These are phyloP conservation scores for Microplitis demolitor DNA, from an alignment of 1,140 invertebrate species.

Conservation along the genomic window DNA sequence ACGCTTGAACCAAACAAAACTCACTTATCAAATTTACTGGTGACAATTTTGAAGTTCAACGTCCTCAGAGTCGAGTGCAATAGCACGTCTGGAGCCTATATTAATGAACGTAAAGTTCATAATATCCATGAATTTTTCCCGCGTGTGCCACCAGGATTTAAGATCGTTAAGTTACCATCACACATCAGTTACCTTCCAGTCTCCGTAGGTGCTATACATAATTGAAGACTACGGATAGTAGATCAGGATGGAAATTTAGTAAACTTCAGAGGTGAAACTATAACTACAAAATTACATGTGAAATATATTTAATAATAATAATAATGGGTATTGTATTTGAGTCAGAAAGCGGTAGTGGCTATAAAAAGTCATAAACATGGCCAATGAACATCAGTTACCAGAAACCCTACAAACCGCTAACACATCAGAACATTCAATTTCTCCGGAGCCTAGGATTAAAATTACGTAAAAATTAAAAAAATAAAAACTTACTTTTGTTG, in stretches of 20 bases:
- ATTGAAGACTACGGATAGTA: neutral
- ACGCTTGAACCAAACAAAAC: too few species aligned
- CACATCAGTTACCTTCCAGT: neutral
- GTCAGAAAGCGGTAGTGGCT: neutral
- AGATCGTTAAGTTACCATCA: neutral
- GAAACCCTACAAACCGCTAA: neutral
- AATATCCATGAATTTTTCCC: neutral
- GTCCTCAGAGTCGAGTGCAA: neutral
- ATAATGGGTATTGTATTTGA: neutral
- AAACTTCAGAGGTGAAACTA: neutral
- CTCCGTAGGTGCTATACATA: too few species aligned
- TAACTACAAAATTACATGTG: neutral
- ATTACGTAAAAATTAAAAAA: neutral
- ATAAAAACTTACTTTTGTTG: neutral
- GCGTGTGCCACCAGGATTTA: neutral
- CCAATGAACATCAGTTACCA: neutral
- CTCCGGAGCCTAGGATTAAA: neutral
- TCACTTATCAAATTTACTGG: too few species aligned
- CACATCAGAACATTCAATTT: neutral
- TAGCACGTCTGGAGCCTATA: neutral
- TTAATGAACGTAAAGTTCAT: neutral
- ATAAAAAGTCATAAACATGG: neutral
- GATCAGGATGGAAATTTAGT: neutral
- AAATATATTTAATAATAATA: neutral
- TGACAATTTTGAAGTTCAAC: neutral